Evolutionary conservation across 2,113 vertebrate species (phyloP).

Genomic region (Sardina pilchardus): DNA sequence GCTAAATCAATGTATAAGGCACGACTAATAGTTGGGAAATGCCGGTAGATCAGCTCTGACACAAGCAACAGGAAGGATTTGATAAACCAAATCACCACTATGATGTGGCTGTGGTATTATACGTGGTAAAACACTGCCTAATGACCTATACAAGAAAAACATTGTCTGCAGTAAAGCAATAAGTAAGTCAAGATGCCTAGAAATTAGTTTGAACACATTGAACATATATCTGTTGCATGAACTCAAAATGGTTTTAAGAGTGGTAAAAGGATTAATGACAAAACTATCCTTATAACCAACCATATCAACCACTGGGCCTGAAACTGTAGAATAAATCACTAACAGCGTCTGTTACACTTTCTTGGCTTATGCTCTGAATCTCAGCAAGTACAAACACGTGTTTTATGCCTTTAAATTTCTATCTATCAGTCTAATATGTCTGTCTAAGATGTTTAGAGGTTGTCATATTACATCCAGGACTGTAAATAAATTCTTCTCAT

Average conservation of each 20-base stretch:
- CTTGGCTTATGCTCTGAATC: not conserved
- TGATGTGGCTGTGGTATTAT: not conserved
- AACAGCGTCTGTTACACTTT: not conserved
- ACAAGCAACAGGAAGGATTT: not conserved
- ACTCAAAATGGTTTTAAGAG: not conserved
- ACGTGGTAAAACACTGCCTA: not conserved
- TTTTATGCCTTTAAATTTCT: not conserved
- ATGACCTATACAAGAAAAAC: not conserved
- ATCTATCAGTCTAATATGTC: not conserved
- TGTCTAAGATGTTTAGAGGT: not conserved
- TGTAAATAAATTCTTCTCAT: not conserved
- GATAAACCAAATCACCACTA: too few species aligned
- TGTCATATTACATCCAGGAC: constrained; percentile 1
- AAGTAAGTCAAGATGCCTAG: not conserved
- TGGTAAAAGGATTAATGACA: not conserved
- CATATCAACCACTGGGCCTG: not conserved
- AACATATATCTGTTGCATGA: not conserved
- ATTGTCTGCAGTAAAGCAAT: not conserved
- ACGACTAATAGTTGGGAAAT: too few species aligned
- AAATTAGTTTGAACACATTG: not conserved
- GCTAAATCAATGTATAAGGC: too few species aligned
- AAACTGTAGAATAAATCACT: not conserved
- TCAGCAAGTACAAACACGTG: not conserved
- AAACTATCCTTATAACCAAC: not conserved
- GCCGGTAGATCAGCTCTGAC: not conserved